Base-by-base conservation (phyloP, 2,113 vertebrate genomes). In the Dipodomys stephensi region DNA sequence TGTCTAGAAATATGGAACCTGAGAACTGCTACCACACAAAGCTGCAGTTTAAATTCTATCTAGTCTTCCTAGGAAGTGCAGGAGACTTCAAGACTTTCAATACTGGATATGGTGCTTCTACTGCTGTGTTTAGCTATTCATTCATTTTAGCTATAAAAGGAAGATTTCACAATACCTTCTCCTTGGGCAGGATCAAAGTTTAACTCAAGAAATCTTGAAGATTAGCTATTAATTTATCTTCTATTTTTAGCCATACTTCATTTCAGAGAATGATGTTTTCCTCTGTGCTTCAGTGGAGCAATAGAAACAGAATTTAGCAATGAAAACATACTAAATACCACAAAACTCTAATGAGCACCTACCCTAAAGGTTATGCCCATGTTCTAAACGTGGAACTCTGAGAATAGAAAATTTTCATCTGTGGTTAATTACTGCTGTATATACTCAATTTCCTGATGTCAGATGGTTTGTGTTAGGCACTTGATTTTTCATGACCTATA, bases 401-500 rank as follows among this genome's bases (percentile, higher is more conserved):
- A 90, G 95, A 94, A 95, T 91, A 30, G 60, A 44, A 87, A 83
- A 81, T 96, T 94, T 94, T 97, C 96, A 95, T 96, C 53, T 97
- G 96, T 90, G 97, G 92, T 84, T 97, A 93, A 97, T 97, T 96
- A 89, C 62, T 76, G 93, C 44, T 82, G 28, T 89, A 92, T 95
- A 95, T 78, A 62, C 93, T 84, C 57, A 35, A 65, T 96, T 97
- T 97, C 86, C 96, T 96, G 25, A 85, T 96, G 95, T 96, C 96
- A 97, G 82, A 62, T 97, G 97, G 72, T 89, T 97, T 97, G 67
- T 95, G 95, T 97, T 97, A 97, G 83, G n/a, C 28, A 39, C 0
- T 69, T 97, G 95, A 93, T 83, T 93, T 97, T 97, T 95, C 83
- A 83, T 71, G 95, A 94, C 80, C 89, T 93, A 93, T 97, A 97